Percentiles rank a stretch among this genome's conserved stretches.
Conservation (phyloP, 1,140 invertebrate species). For the Xylocopa sonorina region DNA sequence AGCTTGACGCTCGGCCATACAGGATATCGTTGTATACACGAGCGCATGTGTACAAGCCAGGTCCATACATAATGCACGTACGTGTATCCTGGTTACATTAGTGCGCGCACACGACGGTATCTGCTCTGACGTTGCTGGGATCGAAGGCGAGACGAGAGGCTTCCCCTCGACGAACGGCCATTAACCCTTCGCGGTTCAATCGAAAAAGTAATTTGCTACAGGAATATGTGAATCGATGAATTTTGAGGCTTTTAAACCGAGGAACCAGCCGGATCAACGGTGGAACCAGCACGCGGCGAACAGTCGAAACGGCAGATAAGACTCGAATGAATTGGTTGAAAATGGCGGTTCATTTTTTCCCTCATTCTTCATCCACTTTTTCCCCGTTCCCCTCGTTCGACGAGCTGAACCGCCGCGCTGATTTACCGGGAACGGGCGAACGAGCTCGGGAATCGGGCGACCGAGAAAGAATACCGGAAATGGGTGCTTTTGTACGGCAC, state of each 20-base stretch:
- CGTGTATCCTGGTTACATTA: neutral
- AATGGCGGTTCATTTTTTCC: constrained; percentile 9
- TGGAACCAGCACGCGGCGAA: no score
- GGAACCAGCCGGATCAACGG: no score
- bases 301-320: constrained; percentile 4
- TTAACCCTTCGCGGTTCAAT: no score
- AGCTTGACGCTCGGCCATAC: constrained; percentile 37
- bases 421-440: constrained; percentile 30
- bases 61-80: constrained; percentile 12
- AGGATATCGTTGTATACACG: constrained; percentile 12
- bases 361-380: neutral
- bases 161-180: constrained; percentile 1
- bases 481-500: constrained; percentile 41
- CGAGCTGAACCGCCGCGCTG: neutral
- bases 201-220: no score
- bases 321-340: constrained; percentile 51
- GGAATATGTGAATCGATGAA: no score
- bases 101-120: neutral
- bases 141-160: neutral
- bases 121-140: neutral
- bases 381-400: neutral
- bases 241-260: no score
- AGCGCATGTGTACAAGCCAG: neutral
- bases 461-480: constrained; percentile 46
- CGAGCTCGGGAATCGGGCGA: constrained; percentile 15